These are phyloP conservation scores for Ichneumoninae sp. DNA, from an alignment of 2,888 invertebrate genomes.

Conservation along the genomic window DNA sequence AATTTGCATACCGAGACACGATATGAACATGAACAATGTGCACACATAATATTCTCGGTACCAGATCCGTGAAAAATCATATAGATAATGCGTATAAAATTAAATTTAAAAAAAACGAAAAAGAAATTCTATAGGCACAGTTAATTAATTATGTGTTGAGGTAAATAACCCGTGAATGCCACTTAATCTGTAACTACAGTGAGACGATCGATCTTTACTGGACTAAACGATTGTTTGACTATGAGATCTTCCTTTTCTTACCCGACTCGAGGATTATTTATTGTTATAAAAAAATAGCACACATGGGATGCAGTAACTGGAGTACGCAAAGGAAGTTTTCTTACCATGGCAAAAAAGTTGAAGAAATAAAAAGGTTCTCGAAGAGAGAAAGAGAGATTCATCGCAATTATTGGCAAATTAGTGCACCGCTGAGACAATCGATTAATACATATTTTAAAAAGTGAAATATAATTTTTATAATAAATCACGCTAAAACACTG, in stretches of 20 bases:
- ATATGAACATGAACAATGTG: conserved; percentile 5
- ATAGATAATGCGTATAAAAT: conserved; percentile 10
- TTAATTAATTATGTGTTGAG: not conserved
- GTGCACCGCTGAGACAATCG: conserved; percentile 29
- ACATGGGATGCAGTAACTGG: not conserved
- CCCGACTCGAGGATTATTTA: conserved; percentile 9
- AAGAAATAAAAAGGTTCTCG: not conserved
- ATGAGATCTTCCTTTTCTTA: conserved; percentile 24
- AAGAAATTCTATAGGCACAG: not conserved
- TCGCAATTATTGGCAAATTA: conserved; percentile 8
- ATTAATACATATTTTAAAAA: conserved; percentile 26
- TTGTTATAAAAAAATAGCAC: not conserved
- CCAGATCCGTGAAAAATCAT: not conserved
- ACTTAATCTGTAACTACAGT: conserved; percentile 10
- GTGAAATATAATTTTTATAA: conserved; percentile 24
- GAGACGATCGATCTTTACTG: conserved; percentile 9
- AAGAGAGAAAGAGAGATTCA: conserved; percentile 8
- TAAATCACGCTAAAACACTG: conserved; percentile 36
- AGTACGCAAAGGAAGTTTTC: conserved; percentile 37
- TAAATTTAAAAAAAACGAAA: not conserved
- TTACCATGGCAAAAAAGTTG: conserved; percentile 1
- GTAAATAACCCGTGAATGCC: not conserved
- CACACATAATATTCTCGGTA: not conserved
- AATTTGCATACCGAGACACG: conserved; percentile 7
- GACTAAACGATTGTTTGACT: conserved; percentile 36